Evolutionary conservation across 2,113 vertebrate species (phyloP).

Genomic region (Zapornia atra): DNA sequence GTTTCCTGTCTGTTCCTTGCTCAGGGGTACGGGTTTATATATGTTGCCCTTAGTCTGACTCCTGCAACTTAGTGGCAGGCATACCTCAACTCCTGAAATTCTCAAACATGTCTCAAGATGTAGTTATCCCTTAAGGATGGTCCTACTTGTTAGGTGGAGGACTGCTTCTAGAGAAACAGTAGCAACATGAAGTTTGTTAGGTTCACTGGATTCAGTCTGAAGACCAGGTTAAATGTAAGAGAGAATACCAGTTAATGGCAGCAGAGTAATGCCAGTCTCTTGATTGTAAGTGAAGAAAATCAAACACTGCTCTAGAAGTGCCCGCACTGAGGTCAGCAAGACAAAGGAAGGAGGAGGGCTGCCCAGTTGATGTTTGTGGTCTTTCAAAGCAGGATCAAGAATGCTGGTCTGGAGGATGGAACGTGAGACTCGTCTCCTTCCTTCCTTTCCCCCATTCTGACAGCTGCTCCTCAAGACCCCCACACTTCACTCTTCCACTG

Average conservation of each 20-base stretch:
- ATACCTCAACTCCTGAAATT: background rate
- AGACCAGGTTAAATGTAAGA: background rate
- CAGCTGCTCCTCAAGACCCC: background rate
- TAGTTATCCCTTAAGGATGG: background rate
- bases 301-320: background rate
- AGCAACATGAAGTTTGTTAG: background rate
- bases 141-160: background rate
- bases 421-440: background rate
- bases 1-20: background rate
- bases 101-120: background rate
- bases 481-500: background rate
- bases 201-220: background rate
- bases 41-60: background rate
- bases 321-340: background rate
- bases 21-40: background rate
- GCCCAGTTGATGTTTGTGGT: background rate
- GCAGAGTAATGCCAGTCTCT: background rate
- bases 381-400: background rate
- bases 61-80: background rate
- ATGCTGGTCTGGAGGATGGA: background rate
- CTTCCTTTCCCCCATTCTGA: background rate
- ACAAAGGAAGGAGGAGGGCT: background rate
- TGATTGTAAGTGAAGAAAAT: background rate
- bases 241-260: background rate
- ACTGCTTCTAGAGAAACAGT: background rate